A percentile compares a stretch with the other conserved stretches of the same genome.
These are phyloP conservation scores for Phainopepla nitens DNA, from an alignment of 2,113 vertebrate species.

Conservation along the genomic window DNA sequence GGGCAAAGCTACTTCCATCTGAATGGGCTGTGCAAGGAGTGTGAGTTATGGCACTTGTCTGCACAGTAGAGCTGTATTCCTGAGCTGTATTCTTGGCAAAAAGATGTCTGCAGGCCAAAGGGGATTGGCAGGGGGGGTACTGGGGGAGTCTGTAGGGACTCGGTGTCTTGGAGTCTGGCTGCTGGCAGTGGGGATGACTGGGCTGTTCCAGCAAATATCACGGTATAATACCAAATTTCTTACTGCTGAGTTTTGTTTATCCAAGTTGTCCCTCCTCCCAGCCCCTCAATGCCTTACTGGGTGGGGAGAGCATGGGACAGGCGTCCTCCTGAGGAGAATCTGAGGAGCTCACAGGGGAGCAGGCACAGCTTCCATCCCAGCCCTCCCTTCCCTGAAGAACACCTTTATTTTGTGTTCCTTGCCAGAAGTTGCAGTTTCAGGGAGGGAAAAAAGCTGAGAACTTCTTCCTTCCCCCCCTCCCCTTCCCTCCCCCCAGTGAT, in stretches of 20 bases:
- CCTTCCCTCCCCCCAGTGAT: neutral
- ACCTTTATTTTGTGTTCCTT: neutral
- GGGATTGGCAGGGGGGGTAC: accelerated
- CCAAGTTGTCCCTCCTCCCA: neutral
- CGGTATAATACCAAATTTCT: neutral
- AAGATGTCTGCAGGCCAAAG: neutral
- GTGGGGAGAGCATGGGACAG: neutral
- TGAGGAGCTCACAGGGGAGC: neutral
- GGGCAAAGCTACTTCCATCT: neutral
- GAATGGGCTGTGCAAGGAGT: neutral
- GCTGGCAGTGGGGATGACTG: neutral
- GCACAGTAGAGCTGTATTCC: neutral
- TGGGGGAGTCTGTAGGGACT: neutral
- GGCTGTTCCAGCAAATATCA: neutral
- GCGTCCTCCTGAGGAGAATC: neutral
- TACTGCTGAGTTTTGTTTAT: neutral
- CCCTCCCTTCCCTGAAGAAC: neutral
- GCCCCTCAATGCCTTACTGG: neutral
- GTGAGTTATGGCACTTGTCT: neutral
- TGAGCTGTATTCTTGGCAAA: neutral
- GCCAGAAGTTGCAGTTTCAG: neutral
- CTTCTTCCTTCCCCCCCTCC: neutral
- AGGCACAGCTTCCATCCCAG: neutral
- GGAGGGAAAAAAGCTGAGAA: neutral
- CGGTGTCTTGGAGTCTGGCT: accelerated